These are phyloP conservation scores for Cotesia congregata DNA, from an alignment of 2,888 invertebrate species.

Conservation along the genomic window DNA sequence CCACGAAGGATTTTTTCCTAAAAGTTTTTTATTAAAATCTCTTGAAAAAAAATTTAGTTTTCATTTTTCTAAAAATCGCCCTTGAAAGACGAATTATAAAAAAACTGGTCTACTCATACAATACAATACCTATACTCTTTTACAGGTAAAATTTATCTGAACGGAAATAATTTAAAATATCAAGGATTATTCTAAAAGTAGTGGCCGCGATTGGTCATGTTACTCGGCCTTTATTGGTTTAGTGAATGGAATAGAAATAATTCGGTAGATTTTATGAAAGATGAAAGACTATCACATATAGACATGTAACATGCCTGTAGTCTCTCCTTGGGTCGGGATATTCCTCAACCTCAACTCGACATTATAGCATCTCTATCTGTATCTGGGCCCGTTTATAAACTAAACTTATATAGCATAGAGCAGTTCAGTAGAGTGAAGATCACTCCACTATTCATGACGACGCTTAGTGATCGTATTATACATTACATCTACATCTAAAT, in stretches of 20 bases:
- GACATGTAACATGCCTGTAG: too few relatives aligned
- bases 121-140: too few relatives aligned
- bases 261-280: slow-evolving; percentile 14
- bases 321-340: slow-evolving; percentile 22
- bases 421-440: slow-evolving; percentile 37
- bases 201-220: background rate
- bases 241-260: slow-evolving; percentile 37
- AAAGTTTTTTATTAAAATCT: too few relatives aligned
- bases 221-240: background rate
- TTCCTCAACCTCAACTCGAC: slow-evolving; percentile 33
- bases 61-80: too few relatives aligned
- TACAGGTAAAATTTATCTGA: too few relatives aligned
- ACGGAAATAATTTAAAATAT: background rate
- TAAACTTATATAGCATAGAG: slow-evolving; percentile 26
- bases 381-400: slow-evolving; percentile 39
- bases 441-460: slow-evolving; percentile 22
- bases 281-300: slow-evolving; percentile 17
- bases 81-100: too few relatives aligned
- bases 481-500: background rate
- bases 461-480: slow-evolving; percentile 18
- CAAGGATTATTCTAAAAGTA: background rate
- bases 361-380: background rate
- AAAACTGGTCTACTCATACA: too few relatives aligned
- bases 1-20: too few relatives aligned
- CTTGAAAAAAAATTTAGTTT: too few relatives aligned